Percentiles rank a stretch among this genome's conserved stretches.
Conservation (phyloP, 2,113 vertebrate genomes). For the Clarias macrocephalus region DNA sequence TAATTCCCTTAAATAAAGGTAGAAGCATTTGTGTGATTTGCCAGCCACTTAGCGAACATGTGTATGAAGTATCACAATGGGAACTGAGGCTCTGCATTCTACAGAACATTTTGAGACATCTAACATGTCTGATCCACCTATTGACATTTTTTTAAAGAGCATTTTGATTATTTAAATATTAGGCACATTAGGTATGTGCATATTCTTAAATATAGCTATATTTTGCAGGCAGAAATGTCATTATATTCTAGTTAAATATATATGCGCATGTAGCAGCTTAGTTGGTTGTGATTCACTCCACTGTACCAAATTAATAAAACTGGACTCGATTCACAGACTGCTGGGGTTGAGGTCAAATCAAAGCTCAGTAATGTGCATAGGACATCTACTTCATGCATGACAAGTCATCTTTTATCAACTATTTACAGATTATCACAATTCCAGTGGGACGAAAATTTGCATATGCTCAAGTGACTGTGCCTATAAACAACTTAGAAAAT, state of each 20-base stretch:
- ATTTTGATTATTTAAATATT: background rate
- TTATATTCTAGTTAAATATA: background rate
- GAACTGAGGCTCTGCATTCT: background rate
- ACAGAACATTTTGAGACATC: background rate
- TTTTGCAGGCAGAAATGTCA: background rate
- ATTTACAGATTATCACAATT: too few relatives aligned
- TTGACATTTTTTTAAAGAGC: too few relatives aligned
- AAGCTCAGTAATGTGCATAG: background rate
- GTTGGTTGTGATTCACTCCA: background rate
- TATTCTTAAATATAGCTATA: background rate
- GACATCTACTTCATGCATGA: background rate
- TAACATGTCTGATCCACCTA: background rate
- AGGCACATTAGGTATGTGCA: background rate
- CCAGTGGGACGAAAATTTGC: too few relatives aligned
- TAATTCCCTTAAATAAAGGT: background rate
- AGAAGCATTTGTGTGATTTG: background rate
- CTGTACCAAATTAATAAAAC: background rate
- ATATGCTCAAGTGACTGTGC: too few relatives aligned
- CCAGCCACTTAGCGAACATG: background rate
- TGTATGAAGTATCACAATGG: background rate
- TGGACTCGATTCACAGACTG: background rate
- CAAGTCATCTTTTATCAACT: too few relatives aligned
- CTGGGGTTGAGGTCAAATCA: background rate
- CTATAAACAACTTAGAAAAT: too few relatives aligned
- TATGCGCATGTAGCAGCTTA: background rate